Evolutionary conservation across 2,888 invertebrate species (phyloP).

Genomic region (Phortica magna): DNA sequence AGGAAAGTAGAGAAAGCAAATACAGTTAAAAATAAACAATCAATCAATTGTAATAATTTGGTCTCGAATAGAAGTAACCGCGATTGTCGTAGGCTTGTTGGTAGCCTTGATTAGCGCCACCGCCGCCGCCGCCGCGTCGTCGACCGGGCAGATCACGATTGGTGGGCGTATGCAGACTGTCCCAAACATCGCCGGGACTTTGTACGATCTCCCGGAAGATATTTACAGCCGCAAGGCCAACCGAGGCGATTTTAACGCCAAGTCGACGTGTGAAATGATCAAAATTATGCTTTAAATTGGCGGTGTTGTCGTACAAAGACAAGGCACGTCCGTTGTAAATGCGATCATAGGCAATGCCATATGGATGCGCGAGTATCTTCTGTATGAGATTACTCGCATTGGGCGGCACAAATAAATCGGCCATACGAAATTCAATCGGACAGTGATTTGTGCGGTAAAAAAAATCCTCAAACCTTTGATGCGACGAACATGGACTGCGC

Average conservation of each 20-base stretch:
- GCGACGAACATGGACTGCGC: conserved; percentile 82
- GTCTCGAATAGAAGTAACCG: conserved; percentile 36
- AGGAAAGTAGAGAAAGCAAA: background rate
- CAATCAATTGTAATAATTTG: conserved; percentile 15
- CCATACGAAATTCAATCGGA: conserved; percentile 68
- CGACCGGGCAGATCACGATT: conserved; percentile 57
- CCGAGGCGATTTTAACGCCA: conserved; percentile 74
- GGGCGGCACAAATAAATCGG: conserved; percentile 74
- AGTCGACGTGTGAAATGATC: conserved; percentile 63
- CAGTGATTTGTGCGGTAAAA: conserved; percentile 64
- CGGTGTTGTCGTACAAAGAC: conserved; percentile 29
- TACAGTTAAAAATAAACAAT: conserved; percentile 10
- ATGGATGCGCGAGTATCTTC: conserved; percentile 66
- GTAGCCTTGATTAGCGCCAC: conserved; percentile 27
- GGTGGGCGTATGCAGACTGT: conserved; percentile 62
- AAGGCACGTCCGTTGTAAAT: conserved; percentile 49
- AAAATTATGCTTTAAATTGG: conserved; percentile 55
- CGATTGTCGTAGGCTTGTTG: conserved; percentile 42
- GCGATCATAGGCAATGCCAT: conserved; percentile 43
- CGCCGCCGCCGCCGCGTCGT: conserved; percentile 41
- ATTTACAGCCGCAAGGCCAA: conserved; percentile 74
- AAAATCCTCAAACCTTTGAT: conserved; percentile 80
- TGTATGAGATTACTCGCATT: conserved; percentile 71
- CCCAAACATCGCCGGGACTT: conserved; percentile 64
- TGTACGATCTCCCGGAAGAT: conserved; percentile 73